Evolutionary conservation across 92 coral and sea anemone species (phyloP).

Genomic region (Micromussa lordhowensis): DNA sequence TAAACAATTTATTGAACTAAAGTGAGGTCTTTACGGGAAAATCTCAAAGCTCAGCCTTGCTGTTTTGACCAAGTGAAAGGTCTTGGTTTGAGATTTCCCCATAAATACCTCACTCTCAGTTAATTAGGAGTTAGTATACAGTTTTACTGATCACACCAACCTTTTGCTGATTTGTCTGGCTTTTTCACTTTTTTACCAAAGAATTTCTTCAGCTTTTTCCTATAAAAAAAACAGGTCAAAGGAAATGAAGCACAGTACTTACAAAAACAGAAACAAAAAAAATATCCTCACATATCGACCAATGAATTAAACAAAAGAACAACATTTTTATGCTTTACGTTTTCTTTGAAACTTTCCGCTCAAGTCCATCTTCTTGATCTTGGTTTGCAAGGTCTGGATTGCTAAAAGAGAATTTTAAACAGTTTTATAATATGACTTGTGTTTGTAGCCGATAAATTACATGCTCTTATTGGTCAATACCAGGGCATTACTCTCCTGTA

Average conservation of each 20-base stretch:
- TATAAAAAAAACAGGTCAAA: slow-evolving; percentile 26
- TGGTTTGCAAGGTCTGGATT: slow-evolving; percentile 75
- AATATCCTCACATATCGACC: neutral
- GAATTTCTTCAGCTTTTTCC: slow-evolving; percentile 90
- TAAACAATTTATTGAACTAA: too few species aligned
- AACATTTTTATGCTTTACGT: slow-evolving; percentile 61
- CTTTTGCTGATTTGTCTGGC: slow-evolving; percentile 71
- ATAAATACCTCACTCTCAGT: too few species aligned
- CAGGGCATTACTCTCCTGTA: too few species aligned
- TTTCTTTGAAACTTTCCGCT: slow-evolving; percentile 84
- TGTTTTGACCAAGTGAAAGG: too few species aligned
- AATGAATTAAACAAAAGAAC: neutral
- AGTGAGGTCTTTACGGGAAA: too few species aligned
- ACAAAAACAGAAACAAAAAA: neutral
- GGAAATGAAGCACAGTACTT: neutral
- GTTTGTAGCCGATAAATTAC: too few species aligned
- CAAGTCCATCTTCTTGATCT: slow-evolving; percentile 92
- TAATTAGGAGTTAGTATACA: too few species aligned
- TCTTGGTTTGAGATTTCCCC: too few species aligned
- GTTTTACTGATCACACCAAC: slow-evolving; percentile 12
- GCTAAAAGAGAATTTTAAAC: slow-evolving; percentile 40
- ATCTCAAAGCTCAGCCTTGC: too few species aligned
- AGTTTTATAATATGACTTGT: too few species aligned
- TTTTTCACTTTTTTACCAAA: slow-evolving; percentile 91
- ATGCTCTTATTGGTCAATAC: too few species aligned